phyloP scores from a whole-genome alignment of 35 echinoderm and acorn worm species.

The Patiria miniata region DNA sequence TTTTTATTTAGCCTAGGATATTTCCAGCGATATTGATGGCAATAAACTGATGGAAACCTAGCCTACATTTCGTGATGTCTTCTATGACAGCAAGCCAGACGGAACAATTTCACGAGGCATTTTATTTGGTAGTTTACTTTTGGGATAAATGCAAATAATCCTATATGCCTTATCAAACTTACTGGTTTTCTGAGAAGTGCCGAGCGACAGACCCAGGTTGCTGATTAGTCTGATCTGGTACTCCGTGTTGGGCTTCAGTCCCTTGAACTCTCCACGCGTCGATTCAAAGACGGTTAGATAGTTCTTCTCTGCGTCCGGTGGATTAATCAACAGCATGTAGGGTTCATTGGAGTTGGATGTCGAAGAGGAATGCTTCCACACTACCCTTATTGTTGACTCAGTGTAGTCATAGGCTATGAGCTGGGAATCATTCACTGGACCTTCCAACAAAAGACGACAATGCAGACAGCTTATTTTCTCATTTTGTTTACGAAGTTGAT shows the following conservation, averaged over 20 bases:
- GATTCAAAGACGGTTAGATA: neutral
- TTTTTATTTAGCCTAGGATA: too few relatives aligned
- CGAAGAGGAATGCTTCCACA: neutral
- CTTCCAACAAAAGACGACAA: neutral
- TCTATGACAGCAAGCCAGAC: too few relatives aligned
- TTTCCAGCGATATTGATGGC: too few relatives aligned
- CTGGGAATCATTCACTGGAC: neutral
- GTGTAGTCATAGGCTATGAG: constrained; percentile 12
- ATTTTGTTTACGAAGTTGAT: too few relatives aligned
- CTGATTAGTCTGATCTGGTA: neutral
- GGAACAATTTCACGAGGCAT: too few relatives aligned
- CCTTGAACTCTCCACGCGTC: neutral
- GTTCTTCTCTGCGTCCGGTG: neutral
- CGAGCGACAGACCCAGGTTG: neutral
- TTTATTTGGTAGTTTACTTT: too few relatives aligned
- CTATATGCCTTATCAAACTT: too few relatives aligned
- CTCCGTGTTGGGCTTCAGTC: constrained; percentile 8
- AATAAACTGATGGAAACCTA: too few relatives aligned
- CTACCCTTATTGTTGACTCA: neutral
- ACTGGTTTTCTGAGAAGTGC: constrained; percentile 5
- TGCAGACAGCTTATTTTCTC: too few relatives aligned
- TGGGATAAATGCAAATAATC: too few relatives aligned
- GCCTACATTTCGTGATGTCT: too few relatives aligned
- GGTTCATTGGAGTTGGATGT: neutral
- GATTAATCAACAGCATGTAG: constrained; percentile 9